Conservation (phyloP, 2,113 vertebrate species). For the Strix uralensis region DNA sequence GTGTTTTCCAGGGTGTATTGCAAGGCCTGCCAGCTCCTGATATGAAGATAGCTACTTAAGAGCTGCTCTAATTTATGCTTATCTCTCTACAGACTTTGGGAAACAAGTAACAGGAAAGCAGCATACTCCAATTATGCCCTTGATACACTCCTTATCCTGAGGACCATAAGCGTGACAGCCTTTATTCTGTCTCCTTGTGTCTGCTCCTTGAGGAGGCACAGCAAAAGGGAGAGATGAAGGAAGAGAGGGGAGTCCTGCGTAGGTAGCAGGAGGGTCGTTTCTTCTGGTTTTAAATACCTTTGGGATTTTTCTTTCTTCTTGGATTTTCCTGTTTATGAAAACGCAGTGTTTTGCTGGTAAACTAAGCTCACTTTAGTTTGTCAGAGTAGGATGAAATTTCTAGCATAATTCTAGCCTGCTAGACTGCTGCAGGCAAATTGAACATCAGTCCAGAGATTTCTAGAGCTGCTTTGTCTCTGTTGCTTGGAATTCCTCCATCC, state of each 20-base stretch:
- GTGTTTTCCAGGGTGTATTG: neutral
- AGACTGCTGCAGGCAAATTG: neutral
- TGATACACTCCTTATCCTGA: constrained; percentile 5
- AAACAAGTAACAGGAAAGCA: constrained; percentile 20
- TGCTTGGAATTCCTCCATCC: neutral
- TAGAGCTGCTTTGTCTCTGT: neutral
- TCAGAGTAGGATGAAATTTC: neutral
- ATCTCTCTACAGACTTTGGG: constrained; percentile 30
- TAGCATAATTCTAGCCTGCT: neutral
- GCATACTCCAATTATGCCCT: neutral
- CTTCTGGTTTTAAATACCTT: neutral
- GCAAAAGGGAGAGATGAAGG: neutral
- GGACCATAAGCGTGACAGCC: neutral
- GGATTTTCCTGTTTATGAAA: neutral
- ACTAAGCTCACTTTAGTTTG: neutral
- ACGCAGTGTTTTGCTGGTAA: neutral
- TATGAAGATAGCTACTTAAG: constrained; percentile 39
- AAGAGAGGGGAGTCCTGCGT: neutral
- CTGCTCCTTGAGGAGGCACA: neutral
- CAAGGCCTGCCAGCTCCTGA: neutral
- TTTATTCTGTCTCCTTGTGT: neutral
- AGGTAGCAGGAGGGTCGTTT: neutral
- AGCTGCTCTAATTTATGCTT: constrained; percentile 42
- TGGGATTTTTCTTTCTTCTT: neutral
- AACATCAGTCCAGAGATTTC: neutral